phyloP scores from a whole-genome alignment of 2,888 invertebrate genomes.

The Drosophila colorata region DNA sequence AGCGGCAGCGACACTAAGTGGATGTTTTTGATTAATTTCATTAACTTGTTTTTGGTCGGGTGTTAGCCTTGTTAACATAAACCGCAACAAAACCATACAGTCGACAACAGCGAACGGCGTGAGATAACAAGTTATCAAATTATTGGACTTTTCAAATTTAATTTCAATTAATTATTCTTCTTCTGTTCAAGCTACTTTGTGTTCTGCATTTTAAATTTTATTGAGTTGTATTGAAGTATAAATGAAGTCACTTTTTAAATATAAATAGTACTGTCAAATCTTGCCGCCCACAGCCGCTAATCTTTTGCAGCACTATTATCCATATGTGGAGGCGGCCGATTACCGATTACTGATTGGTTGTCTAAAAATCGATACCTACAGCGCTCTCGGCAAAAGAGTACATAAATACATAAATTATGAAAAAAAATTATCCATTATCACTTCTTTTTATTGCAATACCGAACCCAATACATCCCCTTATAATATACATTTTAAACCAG shows the following conservation, averaged over 20 bases:
- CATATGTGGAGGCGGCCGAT: slow-evolving; percentile 8
- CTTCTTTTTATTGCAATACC: no score
- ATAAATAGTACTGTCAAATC: background rate
- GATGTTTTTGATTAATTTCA: slow-evolving; percentile 64
- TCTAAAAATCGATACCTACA: background rate
- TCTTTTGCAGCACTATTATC: slow-evolving; percentile 11
- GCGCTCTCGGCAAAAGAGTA: background rate
- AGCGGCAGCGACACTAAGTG: slow-evolving; percentile 37
- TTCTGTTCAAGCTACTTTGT: background rate
- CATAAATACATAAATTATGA: background rate
- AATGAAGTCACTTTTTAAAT: slow-evolving; percentile 17
- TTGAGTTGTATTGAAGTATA: background rate
- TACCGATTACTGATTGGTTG: background rate
- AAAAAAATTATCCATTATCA: background rate
- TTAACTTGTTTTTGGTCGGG: slow-evolving; percentile 64
- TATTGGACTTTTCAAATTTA: slow-evolving; percentile 7
- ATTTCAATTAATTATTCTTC: slow-evolving; percentile 8
- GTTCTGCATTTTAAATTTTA: slow-evolving; percentile 2
- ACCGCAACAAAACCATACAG: slow-evolving; percentile 19
- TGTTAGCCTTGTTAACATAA: slow-evolving; percentile 65
- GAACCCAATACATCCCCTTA: background rate
- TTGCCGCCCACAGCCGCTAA: slow-evolving; percentile 3
- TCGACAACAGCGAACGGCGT: slow-evolving; percentile 5
- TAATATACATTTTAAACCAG: background rate
- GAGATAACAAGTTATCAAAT: slow-evolving; percentile 38